These are phyloP conservation scores for Crocuta crocuta DNA, from an alignment of 2,113 vertebrate genomes.

Conservation along the genomic window DNA sequence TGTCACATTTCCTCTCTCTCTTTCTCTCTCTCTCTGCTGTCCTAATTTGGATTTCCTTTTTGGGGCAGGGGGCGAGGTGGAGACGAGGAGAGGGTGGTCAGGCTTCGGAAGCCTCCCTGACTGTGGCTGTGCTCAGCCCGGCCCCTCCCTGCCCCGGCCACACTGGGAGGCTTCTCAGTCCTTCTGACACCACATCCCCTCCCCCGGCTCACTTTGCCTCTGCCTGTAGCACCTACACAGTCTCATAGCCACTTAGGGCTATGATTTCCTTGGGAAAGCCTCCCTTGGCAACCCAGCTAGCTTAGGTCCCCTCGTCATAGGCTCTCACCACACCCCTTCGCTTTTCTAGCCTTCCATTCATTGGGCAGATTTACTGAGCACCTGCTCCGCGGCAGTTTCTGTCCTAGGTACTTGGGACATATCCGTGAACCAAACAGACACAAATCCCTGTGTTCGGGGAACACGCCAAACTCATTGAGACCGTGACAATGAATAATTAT, in stretches of 20 bases:
- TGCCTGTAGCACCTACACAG: rapidly evolving
- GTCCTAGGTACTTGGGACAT: background rate
- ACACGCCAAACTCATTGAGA: background rate
- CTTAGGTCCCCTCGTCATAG: background rate
- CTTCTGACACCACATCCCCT: background rate
- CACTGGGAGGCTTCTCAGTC: background rate
- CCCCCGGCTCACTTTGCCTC: background rate
- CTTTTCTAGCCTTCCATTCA: background rate
- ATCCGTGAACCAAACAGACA: background rate
- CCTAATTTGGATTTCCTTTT: background rate
- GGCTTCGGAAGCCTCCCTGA: background rate
- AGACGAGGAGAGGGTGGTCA: background rate
- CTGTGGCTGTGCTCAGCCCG: rapidly evolving
- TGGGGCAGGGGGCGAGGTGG: too few species aligned
- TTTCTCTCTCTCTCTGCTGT: background rate
- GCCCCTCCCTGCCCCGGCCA: background rate
- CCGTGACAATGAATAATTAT: background rate
- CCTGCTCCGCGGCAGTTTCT: background rate
- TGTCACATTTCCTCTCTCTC: background rate
- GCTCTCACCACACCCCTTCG: background rate
- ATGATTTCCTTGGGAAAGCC: background rate
- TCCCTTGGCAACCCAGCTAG: background rate
- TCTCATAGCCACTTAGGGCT: rapidly evolving
- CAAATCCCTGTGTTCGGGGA: background rate
- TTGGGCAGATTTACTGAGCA: background rate